phyloP scores from a whole-genome alignment of 30 jellyfish, hydroid and myxozoan genomes.

The Hydractinia echinata region DNA sequence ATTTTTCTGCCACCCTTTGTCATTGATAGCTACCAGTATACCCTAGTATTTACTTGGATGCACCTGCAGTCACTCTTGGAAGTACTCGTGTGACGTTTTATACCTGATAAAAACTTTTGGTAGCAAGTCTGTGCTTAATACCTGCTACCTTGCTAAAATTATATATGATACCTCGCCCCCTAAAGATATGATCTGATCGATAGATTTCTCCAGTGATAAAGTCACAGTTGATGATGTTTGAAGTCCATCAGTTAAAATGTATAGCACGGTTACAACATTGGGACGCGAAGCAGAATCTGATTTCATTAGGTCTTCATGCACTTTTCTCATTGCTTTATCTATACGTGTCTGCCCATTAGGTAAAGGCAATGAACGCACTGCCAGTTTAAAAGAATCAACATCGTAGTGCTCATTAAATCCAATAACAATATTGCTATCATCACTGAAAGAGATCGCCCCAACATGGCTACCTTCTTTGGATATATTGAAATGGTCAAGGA shows the following conservation, averaged over 20 bases:
- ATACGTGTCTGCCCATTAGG: conserved; percentile 75
- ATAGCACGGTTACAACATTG: conserved; percentile 47
- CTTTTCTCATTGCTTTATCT: conserved; percentile 54
- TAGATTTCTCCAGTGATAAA: conserved; percentile 29
- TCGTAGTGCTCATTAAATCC: conserved; percentile 37
- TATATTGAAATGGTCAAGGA: conserved; percentile 46
- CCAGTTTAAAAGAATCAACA: conserved; percentile 26
- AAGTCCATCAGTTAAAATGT: conserved; percentile 70
- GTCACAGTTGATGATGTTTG: conserved; percentile 24
- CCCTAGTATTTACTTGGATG: too few relatives aligned
- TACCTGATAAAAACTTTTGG: too few relatives aligned
- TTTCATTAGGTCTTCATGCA: conserved; percentile 46
- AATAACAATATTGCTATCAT: conserved; percentile 37
- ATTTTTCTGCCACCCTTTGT: too few relatives aligned
- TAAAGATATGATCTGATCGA: conserved; percentile 36
- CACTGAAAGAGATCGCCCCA: conserved; percentile 63
- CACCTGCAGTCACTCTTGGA: too few relatives aligned
- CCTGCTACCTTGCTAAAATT: not conserved
- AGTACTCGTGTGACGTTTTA: too few relatives aligned
- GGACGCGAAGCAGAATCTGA: conserved; percentile 18
- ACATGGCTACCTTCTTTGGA: conserved; percentile 46
- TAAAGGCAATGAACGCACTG: conserved; percentile 47
- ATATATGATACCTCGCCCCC: conserved; percentile 53
- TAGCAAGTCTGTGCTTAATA: too few relatives aligned
- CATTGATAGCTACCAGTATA: too few relatives aligned